phyloP scores from a whole-genome alignment of 2,113 vertebrate species.

The Anguilla japonica region DNA sequence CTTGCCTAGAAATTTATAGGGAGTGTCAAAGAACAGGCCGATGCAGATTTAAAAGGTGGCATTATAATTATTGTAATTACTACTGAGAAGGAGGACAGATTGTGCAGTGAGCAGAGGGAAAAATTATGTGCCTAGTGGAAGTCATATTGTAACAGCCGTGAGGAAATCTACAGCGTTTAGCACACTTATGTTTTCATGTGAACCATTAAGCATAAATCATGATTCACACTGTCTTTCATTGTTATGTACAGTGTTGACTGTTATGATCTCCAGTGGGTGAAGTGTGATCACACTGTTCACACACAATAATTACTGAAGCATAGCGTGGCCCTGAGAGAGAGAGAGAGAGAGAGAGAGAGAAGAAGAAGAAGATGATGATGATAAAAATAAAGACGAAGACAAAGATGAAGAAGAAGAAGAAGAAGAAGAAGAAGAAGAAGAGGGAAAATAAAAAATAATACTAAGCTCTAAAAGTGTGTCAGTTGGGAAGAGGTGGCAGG shows the following conservation, averaged over 20 bases:
- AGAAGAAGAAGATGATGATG: neutral
- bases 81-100: constrained; percentile 44
- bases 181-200: neutral
- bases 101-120: constrained; percentile 14
- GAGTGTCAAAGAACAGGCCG: constrained; percentile 32
- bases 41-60: constrained; percentile 46
- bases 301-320: neutral
- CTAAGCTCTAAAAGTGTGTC: neutral
- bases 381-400: neutral
- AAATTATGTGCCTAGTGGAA: constrained; percentile 16
- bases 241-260: neutral
- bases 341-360: no score
- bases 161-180: neutral
- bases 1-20: constrained; percentile 44
- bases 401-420: no score
- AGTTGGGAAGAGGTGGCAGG: neutral
- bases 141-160: neutral
- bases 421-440: no score
- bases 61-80: constrained; percentile 59
- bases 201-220: neutral
- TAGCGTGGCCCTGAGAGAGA: neutral
- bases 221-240: neutral
- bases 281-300: neutral
- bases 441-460: neutral
- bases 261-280: neutral